Evolutionary conservation across 2,113 vertebrate species (phyloP), one percentile per base, ranked within the genome.

Genomic region (Turdus rufiventris): DNA sequence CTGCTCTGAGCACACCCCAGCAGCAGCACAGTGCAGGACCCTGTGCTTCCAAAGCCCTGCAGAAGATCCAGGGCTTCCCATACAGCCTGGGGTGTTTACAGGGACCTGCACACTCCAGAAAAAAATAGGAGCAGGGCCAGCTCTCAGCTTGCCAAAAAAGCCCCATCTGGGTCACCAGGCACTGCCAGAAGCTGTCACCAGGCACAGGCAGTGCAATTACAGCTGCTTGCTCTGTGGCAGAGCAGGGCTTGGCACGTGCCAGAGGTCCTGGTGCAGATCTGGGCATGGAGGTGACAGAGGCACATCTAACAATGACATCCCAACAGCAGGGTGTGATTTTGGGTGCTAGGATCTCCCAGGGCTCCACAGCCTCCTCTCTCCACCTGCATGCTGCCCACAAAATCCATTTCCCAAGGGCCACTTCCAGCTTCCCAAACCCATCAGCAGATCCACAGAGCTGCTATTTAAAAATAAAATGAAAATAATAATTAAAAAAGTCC

Each of bases 391-490:
- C 58, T 77, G 62, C 87, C 47, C 72, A 56, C 56, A 90, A 86
- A 85, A 29, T 19, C 18, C 25, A 0, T 58, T 83, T 56, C 54
- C 71, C 17, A 34, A 29, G 29, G 51, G 16, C 43, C 29, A 9
- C 56, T 91, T 93, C 65, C 67, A 91, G 43, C 21, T 93, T 96
- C 77, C 56, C 91, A 95, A 95, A 71, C 12, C 47, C 48, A 77
- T 63, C 75, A 74, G 82, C 90, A 86, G 88, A 88, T 88, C 92
- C 91, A 78, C 54, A 88, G 51, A 86, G 67, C 51, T 90, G 72
- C 60, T 80, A 71, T 91, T 94, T 67, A 34, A 88, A 96, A 95
- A 88, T 28, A 78, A 93, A 92, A 75, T 36, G 33, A 82, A 73
- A 88, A 80, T 24, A 67, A 78, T n/a, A 23, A n/a, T 20, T 14